Percentiles rank a stretch among this genome's conserved stretches.
Conservation (phyloP, 2,888 invertebrate genomes). For the Rhamnusium bicolor region DNA sequence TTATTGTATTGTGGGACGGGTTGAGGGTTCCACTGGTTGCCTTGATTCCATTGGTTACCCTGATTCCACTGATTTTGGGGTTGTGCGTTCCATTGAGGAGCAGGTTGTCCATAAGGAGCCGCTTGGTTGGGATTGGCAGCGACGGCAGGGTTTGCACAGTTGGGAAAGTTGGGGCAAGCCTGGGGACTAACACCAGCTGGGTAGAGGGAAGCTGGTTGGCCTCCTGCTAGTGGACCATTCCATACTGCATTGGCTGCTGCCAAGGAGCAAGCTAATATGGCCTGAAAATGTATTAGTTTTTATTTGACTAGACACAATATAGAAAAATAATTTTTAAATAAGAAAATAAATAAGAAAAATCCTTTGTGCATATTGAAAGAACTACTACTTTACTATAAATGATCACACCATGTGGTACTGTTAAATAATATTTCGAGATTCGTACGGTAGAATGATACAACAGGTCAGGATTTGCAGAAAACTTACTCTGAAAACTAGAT, state of each 20-base stretch:
- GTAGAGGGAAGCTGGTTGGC: slow-evolving; percentile 66
- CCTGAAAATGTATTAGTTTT: slow-evolving; percentile 59
- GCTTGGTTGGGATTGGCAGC: slow-evolving; percentile 66
- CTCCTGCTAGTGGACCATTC: slow-evolving; percentile 69
- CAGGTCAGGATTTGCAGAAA: no score
- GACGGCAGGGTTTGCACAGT: slow-evolving; percentile 68
- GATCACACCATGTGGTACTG: no score
- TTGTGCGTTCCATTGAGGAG: slow-evolving; percentile 40
- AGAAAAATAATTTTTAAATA: no score
- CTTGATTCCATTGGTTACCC: slow-evolving; percentile 42
- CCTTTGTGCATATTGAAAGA: no score
- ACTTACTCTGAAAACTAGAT: no score
- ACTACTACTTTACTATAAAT: no score
- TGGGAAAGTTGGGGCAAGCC: slow-evolving; percentile 70
- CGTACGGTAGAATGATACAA: no score
- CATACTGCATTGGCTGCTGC: slow-evolving; percentile 64
- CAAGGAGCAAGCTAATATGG: slow-evolving; percentile 66
- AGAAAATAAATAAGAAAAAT: no score
- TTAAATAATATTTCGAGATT: no score
- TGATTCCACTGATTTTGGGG: slow-evolving; percentile 49
- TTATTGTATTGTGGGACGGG: slow-evolving; percentile 60
- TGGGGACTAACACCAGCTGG: slow-evolving; percentile 70
- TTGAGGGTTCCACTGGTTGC: slow-evolving; percentile 51
- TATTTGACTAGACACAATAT: no score
- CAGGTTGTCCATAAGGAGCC: slow-evolving; percentile 44